A percentile compares a stretch with the other conserved stretches of the same genome.
phyloP scores from a whole-genome alignment of 1,140 invertebrate species.

The Procambarus clarkii region DNA sequence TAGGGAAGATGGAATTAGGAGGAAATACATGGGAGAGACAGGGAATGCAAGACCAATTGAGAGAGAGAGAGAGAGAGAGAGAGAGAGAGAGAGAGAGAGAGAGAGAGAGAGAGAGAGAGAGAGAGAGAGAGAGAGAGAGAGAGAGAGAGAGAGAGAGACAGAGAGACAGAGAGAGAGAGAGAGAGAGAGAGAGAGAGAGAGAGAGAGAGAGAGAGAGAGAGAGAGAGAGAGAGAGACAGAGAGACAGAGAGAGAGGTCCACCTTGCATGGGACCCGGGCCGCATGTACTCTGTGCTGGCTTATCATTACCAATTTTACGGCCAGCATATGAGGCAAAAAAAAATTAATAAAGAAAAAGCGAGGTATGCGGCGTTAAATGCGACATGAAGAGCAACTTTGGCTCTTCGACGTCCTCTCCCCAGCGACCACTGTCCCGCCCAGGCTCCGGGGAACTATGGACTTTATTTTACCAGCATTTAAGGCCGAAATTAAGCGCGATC shows the following conservation, averaged over 20 bases:
- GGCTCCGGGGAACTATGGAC: background rate
- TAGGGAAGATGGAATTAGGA: too few species aligned
- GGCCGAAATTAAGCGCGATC: slow-evolving; percentile 13
- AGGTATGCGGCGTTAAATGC: slow-evolving; percentile 64
- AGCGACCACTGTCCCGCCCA: slow-evolving; percentile 28
- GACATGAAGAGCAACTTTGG: slow-evolving; percentile 32
- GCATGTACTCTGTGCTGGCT: slow-evolving; percentile 39
- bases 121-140: too few species aligned
- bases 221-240: too few species aligned
- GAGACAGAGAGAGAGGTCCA: too few species aligned
- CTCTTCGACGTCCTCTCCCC: background rate
- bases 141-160: too few species aligned
- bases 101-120: too few species aligned
- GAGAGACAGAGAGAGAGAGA: too few species aligned
- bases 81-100: slow-evolving; percentile 13
- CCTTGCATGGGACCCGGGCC: slow-evolving; percentile 34
- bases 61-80: slow-evolving; percentile 35
- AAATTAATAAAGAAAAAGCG: slow-evolving; percentile 61
- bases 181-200: too few species aligned
- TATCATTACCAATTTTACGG: slow-evolving; percentile 70
- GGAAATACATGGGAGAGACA: too few species aligned
- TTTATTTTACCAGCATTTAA: slow-evolving; percentile 33
- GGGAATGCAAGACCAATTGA: too few species aligned
- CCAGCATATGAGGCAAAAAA: slow-evolving; percentile 66
- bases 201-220: too few species aligned